phyloP scores from a whole-genome alignment of 2,113 vertebrate genomes.

The Ellobius talpinus region DNA sequence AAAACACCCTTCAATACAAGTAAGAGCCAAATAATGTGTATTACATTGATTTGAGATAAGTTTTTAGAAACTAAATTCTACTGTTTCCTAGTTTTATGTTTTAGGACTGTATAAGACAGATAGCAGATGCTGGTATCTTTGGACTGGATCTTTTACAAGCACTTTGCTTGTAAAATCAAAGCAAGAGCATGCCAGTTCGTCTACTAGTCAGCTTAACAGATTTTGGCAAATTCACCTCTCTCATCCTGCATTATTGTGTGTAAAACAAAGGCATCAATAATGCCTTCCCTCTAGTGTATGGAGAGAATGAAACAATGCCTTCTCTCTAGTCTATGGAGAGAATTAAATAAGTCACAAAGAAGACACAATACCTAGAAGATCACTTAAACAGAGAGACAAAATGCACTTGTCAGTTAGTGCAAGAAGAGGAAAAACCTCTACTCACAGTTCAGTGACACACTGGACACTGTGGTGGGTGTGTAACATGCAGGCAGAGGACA shows the following conservation, averaged over 20 bases:
- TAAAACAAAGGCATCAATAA: background rate
- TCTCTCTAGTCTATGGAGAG: background rate
- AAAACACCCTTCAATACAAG: background rate
- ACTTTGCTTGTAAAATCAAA: constrained; percentile 4
- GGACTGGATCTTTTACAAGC: background rate
- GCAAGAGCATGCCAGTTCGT: background rate
- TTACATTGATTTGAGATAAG: background rate
- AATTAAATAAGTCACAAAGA: background rate
- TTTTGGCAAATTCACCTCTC: background rate
- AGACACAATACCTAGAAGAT: background rate
- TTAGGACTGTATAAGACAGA: background rate
- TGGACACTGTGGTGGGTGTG: background rate
- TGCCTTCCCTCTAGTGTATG: background rate
- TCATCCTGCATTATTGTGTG: background rate
- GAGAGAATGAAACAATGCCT: background rate
- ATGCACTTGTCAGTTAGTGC: background rate
- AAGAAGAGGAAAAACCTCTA: background rate
- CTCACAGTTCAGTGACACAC: background rate
- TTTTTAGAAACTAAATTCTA: constrained; percentile 14
- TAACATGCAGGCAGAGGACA: background rate
- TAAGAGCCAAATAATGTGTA: background rate
- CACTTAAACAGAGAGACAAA: background rate
- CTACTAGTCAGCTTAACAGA: background rate
- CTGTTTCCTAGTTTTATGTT: background rate
- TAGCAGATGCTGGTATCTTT: background rate